These are phyloP conservation scores for Rugalucina vietnamica DNA, from an alignment of 2,888 invertebrate species.

Conservation along the genomic window DNA sequence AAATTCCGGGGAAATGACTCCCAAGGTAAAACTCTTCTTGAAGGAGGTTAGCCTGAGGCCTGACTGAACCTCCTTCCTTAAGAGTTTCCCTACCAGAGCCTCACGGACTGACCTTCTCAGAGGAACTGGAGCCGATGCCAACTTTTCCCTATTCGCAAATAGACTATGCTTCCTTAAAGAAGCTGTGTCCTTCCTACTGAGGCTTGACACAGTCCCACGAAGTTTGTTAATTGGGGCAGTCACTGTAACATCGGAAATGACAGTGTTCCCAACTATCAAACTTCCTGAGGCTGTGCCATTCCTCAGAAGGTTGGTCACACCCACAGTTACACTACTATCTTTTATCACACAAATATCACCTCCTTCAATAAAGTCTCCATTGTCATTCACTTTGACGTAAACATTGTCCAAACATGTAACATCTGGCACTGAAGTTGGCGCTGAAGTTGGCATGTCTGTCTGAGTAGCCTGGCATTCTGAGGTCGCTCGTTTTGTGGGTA, in stretches of 20 bases:
- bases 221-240: not conserved
- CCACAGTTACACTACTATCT: not conserved
- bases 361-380: not conserved
- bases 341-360: not conserved
- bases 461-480: too few species aligned
- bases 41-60: too few species aligned
- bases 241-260: not conserved
- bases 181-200: not conserved
- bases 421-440: too few species aligned
- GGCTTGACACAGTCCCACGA: not conserved
- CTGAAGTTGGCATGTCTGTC: too few species aligned
- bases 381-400: not conserved
- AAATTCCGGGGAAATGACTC: not conserved
- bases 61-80: too few species aligned
- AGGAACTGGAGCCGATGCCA: not conserved
- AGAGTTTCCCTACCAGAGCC: not conserved
- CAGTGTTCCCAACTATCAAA: not conserved
- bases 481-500: too few species aligned
- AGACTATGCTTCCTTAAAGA: not conserved
- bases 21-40: not conserved
- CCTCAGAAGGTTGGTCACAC: not conserved
- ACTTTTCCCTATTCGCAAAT: not conserved
- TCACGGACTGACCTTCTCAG: not conserved
- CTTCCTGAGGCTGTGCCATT: not conserved
- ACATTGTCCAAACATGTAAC: too few species aligned